These are phyloP conservation scores for Pampus argenteus DNA, from an alignment of 2,797 vertebrate genomes.

Conservation along the genomic window DNA sequence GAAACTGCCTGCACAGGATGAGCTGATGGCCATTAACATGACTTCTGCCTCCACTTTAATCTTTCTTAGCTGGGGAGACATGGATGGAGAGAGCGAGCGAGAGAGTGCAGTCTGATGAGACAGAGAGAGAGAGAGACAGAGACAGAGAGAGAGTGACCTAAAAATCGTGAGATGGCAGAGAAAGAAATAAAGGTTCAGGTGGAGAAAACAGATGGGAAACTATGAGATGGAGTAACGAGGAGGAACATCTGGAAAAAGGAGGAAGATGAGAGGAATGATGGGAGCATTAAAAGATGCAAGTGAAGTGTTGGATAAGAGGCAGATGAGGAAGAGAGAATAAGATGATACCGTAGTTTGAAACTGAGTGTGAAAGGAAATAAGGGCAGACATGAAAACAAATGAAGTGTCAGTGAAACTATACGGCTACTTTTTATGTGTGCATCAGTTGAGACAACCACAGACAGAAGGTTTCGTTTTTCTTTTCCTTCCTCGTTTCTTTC, in stretches of 20 bases:
- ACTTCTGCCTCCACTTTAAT: constrained; percentile 59
- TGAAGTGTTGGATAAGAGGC: background rate
- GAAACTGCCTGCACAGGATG: constrained; percentile 46
- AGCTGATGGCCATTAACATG: constrained; percentile 54
- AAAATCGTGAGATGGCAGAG: constrained; percentile 19
- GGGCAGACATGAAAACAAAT: constrained; percentile 3
- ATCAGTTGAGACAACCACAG: background rate
- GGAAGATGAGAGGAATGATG: background rate
- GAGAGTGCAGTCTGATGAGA: too few relatives aligned
- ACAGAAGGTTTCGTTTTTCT: background rate
- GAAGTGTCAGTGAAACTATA: background rate
- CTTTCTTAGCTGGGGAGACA: constrained; percentile 37
- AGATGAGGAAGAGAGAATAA: background rate
- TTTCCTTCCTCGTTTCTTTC: too few relatives aligned
- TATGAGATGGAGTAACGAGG: background rate
- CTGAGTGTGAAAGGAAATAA: background rate
- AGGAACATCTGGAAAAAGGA: background rate
- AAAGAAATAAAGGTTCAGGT: background rate
- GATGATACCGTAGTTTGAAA: background rate
- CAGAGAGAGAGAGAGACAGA: background rate
- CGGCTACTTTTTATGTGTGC: background rate
- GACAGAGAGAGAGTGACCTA: constrained; percentile 25
- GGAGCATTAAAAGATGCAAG: background rate
- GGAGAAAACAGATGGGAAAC: constrained; percentile 12
- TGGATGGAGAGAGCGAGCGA: background rate